These are phyloP conservation scores for Columba livia DNA, from an alignment of 2,113 vertebrate genomes.

Conservation along the genomic window DNA sequence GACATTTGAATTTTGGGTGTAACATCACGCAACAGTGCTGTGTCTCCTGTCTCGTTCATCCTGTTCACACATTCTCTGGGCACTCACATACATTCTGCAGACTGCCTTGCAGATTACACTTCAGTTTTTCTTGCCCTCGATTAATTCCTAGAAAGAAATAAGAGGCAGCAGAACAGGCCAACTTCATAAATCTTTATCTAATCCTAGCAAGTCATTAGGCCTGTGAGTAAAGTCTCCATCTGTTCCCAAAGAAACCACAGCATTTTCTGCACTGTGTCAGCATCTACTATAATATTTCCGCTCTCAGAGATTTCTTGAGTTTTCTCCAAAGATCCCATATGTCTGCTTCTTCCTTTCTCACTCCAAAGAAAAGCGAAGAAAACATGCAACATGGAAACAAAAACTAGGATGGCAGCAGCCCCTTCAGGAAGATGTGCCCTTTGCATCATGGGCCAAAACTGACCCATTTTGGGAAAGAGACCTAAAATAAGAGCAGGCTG, in stretches of 20 bases:
- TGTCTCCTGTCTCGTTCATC: fast-evolving
- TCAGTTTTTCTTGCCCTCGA: constrained; percentile 30
- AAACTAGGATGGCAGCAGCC: constrained; percentile 18
- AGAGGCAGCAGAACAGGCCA: constrained; percentile 29
- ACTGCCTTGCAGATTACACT: background rate
- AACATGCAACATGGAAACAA: constrained; percentile 10
- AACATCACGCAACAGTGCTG: background rate
- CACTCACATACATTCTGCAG: background rate
- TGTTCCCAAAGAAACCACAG: constrained; percentile 64
- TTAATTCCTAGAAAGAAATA: constrained; percentile 53
- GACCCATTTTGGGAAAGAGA: background rate
- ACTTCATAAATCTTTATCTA: constrained; percentile 61
- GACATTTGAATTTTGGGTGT: background rate
- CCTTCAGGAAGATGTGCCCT: constrained; percentile 12
- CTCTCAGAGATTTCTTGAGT: constrained; percentile 58
- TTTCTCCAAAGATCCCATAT: constrained; percentile 53
- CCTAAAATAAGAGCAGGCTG: constrained; percentile 33
- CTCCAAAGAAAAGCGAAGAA: constrained; percentile 41
- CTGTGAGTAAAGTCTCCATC: constrained; percentile 55
- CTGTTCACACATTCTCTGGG: background rate
- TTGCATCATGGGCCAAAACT: background rate
- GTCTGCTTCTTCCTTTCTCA: constrained; percentile 24
- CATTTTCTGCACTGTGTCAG: constrained; percentile 54
- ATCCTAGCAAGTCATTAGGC: constrained; percentile 55
- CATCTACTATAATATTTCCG: constrained; percentile 56